A percentile compares a stretch with the other conserved stretches of the same genome.
Evolutionary conservation across 2,113 vertebrate species (phyloP).

Genomic region (Hyaena hyaena): DNA sequence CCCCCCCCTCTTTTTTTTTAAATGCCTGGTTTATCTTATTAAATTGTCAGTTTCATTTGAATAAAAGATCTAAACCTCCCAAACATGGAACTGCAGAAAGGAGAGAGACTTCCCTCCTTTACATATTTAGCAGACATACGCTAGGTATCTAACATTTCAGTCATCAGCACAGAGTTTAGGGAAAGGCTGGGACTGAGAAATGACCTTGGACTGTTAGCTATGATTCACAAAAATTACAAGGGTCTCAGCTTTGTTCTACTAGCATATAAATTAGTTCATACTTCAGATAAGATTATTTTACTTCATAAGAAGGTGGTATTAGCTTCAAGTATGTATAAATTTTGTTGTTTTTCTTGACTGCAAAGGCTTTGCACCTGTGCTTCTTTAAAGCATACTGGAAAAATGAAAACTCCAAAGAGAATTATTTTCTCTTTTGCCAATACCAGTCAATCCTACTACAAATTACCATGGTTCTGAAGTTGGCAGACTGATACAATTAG

Average conservation of each 20-base stretch:
- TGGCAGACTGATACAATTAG: slow-evolving; percentile 59
- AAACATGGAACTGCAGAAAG: neutral
- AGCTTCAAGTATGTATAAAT: neutral
- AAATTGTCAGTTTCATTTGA: neutral
- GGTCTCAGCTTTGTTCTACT: neutral
- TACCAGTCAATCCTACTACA: neutral
- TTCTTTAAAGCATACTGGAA: neutral
- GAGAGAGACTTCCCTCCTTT: neutral
- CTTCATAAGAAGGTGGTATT: neutral
- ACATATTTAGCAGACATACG: neutral
- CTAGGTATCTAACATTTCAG: neutral
- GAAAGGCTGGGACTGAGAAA: neutral
- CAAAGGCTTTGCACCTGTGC: neutral
- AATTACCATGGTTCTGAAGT: slow-evolving; percentile 55
- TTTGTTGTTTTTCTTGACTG: neutral
- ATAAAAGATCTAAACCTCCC: neutral
- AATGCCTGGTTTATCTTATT: neutral
- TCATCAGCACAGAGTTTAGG: neutral
- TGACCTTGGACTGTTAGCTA: neutral
- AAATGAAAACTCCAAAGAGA: neutral
- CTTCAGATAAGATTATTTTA: neutral
- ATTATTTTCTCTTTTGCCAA: slow-evolving; percentile 40
- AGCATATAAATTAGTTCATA: neutral
- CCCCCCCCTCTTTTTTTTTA: no score
- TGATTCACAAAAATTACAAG: neutral